Evolutionary conservation across 2,113 vertebrate species (phyloP).

Genomic region (Gobio gobio): DNA sequence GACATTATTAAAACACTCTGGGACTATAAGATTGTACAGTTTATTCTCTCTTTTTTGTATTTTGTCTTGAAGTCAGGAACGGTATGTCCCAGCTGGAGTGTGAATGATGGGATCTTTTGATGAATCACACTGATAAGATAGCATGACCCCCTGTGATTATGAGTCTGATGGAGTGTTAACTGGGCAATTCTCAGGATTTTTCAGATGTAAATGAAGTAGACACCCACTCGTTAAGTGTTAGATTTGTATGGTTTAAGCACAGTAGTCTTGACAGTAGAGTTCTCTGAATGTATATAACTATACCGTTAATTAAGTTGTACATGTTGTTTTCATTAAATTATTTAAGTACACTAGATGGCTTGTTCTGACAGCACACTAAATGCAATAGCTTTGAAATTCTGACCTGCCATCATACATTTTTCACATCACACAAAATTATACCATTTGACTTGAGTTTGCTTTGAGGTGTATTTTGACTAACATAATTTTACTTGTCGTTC

Average conservation of each 20-base stretch:
- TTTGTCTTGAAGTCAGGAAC: not conserved
- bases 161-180: constrained; percentile 6
- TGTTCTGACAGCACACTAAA: not conserved
- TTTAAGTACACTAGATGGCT: not conserved
- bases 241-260: not conserved
- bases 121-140: constrained; percentile 17
- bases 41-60: not conserved
- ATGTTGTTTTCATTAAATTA: not conserved
- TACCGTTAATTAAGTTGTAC: not conserved
- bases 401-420: not conserved
- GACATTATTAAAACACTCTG: not conserved
- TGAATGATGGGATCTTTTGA: constrained; percentile 9
- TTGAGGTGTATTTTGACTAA: not conserved
- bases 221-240: not conserved
- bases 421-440: not conserved
- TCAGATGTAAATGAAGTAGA: not conserved
- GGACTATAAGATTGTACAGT: not conserved
- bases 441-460: not conserved
- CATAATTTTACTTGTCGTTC: no score
- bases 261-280: not conserved
- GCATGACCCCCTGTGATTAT: not conserved
- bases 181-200: not conserved
- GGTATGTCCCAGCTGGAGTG: not conserved
- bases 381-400: not conserved
- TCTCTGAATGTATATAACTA: not conserved